A percentile compares a stretch with the other conserved stretches of the same genome.
Evolutionary conservation across 1,140 invertebrate genomes (phyloP).

Genomic region (Microplitis mediator): DNA sequence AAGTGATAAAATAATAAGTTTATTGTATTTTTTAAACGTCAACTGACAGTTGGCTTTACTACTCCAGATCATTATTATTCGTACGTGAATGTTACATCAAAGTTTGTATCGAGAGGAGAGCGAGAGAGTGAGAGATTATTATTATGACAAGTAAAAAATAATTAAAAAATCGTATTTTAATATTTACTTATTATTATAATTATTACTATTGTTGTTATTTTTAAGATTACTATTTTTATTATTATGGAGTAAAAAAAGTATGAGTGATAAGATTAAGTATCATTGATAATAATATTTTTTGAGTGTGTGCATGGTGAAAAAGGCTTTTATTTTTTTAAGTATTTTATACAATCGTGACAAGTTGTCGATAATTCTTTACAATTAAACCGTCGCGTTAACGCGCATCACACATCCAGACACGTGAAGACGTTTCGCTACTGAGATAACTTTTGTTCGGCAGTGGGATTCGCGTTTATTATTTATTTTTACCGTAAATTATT

Average conservation of each 20-base stretch:
- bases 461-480: too few relatives aligned
- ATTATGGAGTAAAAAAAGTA: too few relatives aligned
- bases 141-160: background rate
- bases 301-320: background rate
- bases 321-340: constrained; percentile 1
- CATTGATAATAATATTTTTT: background rate
- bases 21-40: background rate
- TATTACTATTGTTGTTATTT: background rate
- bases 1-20: background rate
- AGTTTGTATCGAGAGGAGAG: background rate
- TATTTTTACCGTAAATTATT: too few relatives aligned
- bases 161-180: background rate
- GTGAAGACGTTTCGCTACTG: constrained; percentile 18
- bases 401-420: constrained; percentile 31
- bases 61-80: background rate
- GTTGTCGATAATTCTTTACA: constrained; percentile 14
- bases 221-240: too few relatives aligned
- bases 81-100: background rate
- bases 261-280: too few relatives aligned
- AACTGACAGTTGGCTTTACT: constrained; percentile 2
- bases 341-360: constrained; percentile 2
- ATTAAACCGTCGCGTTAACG: constrained; percentile 8
- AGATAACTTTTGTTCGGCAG: too few relatives aligned
- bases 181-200: background rate
- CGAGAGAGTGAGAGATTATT: background rate